These are phyloP conservation scores for Gryon sp. DNA, from an alignment of 1,140 invertebrate species.

Conservation along the genomic window DNA sequence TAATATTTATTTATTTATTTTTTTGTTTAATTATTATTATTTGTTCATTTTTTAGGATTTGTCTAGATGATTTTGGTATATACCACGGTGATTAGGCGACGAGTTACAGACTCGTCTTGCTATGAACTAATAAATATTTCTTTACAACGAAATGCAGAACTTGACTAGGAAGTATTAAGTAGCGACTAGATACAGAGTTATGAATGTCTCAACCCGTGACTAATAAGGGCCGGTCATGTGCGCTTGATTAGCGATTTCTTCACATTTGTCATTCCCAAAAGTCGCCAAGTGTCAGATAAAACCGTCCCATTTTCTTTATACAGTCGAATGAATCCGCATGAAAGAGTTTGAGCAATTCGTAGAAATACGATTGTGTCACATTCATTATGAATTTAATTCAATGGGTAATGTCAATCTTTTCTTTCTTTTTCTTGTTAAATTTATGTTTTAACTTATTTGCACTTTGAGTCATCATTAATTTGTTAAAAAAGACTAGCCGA, in stretches of 20 bases:
- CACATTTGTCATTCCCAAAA: constrained; percentile 21
- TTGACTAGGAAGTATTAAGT: constrained; percentile 76
- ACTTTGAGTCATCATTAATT: constrained; percentile 20
- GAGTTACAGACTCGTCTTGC: constrained; percentile 29
- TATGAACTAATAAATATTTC: constrained; percentile 66
- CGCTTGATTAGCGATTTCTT: constrained; percentile 41
- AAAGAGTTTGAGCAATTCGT: constrained; percentile 55
- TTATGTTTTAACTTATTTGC: too few species aligned
- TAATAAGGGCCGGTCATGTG: constrained; percentile 49
- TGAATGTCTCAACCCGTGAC: constrained; percentile 52
- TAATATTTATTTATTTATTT: neutral
- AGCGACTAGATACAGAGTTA: constrained; percentile 73
- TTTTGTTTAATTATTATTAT: neutral
- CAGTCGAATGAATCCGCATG: constrained; percentile 41
- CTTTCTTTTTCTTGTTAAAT: constrained; percentile 2
- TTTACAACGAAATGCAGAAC: constrained; percentile 71
- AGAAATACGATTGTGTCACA: constrained; percentile 40
- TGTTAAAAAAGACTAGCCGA: constrained; percentile 38
- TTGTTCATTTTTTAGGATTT: constrained; percentile 45
- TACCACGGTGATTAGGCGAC: constrained; percentile 16
- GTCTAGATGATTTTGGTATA: constrained; percentile 46
- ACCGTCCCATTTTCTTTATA: constrained; percentile 15
- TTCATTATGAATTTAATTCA: constrained; percentile 53
- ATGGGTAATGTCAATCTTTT: constrained; percentile 8
- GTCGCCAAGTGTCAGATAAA: constrained; percentile 13